Conservation (phyloP, 2,797 vertebrate species). For the Bradypus variegatus region DNA sequence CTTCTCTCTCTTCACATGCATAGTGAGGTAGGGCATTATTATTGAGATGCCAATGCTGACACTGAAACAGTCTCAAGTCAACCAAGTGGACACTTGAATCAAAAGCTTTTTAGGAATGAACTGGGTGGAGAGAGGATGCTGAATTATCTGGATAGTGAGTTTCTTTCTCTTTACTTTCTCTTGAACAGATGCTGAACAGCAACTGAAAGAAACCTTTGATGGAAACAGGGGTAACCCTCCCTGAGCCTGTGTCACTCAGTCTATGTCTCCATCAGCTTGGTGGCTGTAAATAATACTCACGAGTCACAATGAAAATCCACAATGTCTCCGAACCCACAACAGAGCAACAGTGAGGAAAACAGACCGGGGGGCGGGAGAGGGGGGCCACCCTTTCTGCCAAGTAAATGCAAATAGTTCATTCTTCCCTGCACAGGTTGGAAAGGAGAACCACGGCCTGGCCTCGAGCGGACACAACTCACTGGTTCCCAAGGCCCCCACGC, state of each 20-base stretch:
- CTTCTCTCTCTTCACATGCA: neutral
- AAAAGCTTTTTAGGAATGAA: neutral
- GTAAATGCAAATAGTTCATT: neutral
- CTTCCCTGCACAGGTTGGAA: neutral
- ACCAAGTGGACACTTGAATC: conserved; percentile 14
- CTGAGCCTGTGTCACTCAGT: neutral
- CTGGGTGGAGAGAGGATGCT: neutral
- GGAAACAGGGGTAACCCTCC: conserved; percentile 23
- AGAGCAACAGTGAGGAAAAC: conserved; percentile 15
- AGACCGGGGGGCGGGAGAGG: neutral
- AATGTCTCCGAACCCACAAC: conserved; percentile 5
- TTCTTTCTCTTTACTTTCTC: conserved; percentile 22
- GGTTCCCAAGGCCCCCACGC: neutral
- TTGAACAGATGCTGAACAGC: conserved; percentile 9
- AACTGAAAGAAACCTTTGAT: conserved; percentile 40
- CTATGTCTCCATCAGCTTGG: neutral
- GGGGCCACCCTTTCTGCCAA: neutral
- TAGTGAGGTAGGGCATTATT: neutral
- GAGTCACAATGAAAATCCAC: conserved; percentile 50
- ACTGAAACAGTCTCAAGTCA: neutral
- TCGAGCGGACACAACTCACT: neutral
- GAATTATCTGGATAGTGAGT: neutral
- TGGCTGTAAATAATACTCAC: conserved; percentile 42
- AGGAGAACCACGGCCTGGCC: neutral
- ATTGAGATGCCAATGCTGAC: neutral